Evolutionary conservation across 2,113 vertebrate species (phyloP), one percentile per base, ranked within the genome.

Genomic region (Meles meles): DNA sequence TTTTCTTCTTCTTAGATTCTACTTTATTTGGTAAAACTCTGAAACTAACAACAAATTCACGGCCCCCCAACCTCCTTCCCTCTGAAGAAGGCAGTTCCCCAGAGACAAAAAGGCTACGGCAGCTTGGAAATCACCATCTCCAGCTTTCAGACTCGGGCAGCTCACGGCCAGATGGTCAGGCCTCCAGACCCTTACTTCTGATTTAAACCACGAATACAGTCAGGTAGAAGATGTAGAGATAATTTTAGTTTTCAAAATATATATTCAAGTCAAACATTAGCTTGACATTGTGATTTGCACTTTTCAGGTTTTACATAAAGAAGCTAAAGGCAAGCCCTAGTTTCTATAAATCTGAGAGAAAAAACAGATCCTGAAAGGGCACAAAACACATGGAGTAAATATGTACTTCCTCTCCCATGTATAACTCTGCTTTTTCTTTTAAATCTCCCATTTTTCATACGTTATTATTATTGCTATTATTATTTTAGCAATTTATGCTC

Each of bases 201-300:
- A 65, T 86, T 92, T 90, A 94, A 96, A 92, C 21, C 39, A 85
- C 47, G 88, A 59, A 82, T 88, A 57, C 9, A 74, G 55, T 76
- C 84, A 88, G 52, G 81, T 44, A 86, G 63, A 84, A 21, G 96
- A 93, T 82, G 21, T 59, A 88, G 31, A 63, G 79, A 80, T 52
- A 91, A 96, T 87, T 96, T 92, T 90, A 92, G 23, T 57, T 93
- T 96, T 96, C 83, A 95, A 90, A 67, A 94, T 61, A 83, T 49
- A 59, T 39, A 85, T 76, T 84, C 52, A 93, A 79, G 83, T 44
- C 67, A 93, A 42, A 49, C n/a, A 80, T 89, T 92, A 74, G 42
- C 49, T 67, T 95, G 69, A 85, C 65, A 88, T 55, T 37, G 27
- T 90, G 84, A 88, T 95, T 92, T 87, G 5, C 5, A 85, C 27